phyloP scores from a whole-genome alignment of 2,797 vertebrate species.

The Pangasius djambal region DNA sequence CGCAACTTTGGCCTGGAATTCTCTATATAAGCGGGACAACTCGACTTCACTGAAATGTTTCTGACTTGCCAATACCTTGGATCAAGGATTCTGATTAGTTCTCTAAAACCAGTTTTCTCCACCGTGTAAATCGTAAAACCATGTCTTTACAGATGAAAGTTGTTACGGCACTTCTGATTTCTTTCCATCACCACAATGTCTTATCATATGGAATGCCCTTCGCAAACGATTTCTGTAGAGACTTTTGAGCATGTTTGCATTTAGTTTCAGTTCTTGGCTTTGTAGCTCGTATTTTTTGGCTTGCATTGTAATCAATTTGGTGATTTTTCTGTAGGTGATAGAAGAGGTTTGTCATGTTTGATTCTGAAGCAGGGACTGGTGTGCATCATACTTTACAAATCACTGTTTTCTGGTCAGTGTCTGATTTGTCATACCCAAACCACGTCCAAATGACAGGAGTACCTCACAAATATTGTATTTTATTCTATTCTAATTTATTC shows the following conservation, averaged over 20 bases:
- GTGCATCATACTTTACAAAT: neutral
- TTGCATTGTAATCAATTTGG: neutral
- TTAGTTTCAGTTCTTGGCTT: neutral
- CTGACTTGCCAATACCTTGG: neutral
- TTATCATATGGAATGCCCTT: neutral
- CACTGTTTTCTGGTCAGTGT: neutral
- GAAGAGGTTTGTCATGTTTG: neutral
- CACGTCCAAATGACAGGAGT: neutral
- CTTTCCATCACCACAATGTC: neutral
- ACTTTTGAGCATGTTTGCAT: neutral
- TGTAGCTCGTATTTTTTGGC: neutral
- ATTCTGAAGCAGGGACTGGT: neutral
- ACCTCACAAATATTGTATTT: neutral
- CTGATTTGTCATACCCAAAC: neutral
- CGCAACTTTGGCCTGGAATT: neutral
- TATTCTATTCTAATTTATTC: neutral
- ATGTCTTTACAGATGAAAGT: neutral
- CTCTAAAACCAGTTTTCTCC: neutral
- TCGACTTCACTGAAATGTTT: neutral
- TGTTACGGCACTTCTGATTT: neutral
- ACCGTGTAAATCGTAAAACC: neutral
- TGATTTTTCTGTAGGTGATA: constrained; percentile 6
- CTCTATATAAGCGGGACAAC: neutral
- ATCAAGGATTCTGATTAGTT: neutral
- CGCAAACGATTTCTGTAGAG: neutral